Conservation (phyloP, 2,888 invertebrate species). For the Camponotus fellah region DNA sequence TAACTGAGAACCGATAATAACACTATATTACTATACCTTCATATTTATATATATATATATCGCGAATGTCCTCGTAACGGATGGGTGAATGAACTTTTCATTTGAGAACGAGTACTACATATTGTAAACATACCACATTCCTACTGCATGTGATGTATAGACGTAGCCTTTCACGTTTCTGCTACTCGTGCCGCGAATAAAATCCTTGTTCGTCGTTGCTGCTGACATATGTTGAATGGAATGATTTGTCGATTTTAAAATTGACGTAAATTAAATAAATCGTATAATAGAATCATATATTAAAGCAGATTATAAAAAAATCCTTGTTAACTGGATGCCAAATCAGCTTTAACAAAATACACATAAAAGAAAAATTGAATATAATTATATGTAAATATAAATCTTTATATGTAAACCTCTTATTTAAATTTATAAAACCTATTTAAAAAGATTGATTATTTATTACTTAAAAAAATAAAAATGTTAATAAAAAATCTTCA, state of each 20-base stretch:
- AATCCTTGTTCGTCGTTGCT: slow-evolving; percentile 31
- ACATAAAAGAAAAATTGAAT: not conserved
- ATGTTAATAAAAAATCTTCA: not conserved
- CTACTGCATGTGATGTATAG: slow-evolving; percentile 62
- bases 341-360: not conserved
- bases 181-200: slow-evolving; percentile 49
- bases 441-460: too few relatives aligned
- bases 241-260: slow-evolving; percentile 15
- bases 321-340: not conserved
- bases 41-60: slow-evolving; percentile 45
- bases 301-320: not conserved
- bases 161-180: slow-evolving; percentile 75
- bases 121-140: slow-evolving; percentile 81
- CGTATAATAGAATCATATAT: too few relatives aligned
- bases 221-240: slow-evolving; percentile 51
- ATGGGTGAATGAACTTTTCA: slow-evolving; percentile 73
- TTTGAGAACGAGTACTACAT: slow-evolving; percentile 68
- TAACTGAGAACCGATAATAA: slow-evolving; percentile 21
- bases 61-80: slow-evolving; percentile 45
- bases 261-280: slow-evolving; percentile 9
- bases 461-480: not conserved
- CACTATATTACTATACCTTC: not conserved
- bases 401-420: too few relatives aligned
- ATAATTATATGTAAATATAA: not conserved
- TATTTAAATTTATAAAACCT: too few relatives aligned